Evolutionary conservation across 2,888 invertebrate species (phyloP), one percentile per base, ranked within the genome.

Genomic region (Palloptera scutellata): DNA sequence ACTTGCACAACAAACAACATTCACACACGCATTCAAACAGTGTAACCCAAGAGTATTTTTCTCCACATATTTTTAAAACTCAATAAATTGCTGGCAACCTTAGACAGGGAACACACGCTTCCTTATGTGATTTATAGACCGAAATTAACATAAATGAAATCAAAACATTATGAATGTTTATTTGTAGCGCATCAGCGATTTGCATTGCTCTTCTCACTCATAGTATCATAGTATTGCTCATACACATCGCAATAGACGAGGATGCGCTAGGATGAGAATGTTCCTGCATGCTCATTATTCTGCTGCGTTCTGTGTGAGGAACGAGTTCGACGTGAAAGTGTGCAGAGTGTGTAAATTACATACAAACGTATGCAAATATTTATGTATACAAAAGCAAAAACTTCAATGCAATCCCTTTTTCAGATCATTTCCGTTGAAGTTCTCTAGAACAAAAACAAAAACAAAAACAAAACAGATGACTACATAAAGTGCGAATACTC

Each of bases 91-190:
- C 11, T 15, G 13, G 19, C 19, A 45, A 55, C 41, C 13, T 17
- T 61, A 57, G 81, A 78, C 82, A 80, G 79, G 77, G 80, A 83
- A 77, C 83, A 83, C 81, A 83, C 83, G 81, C 74, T 81, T 64
- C 67, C 66, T 11, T n/a, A 51, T 69, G 51, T 79, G 80, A 79
- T 78, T 78, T 80, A 80, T 79, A 79, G 73, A 67, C 58, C 54
- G 13, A 77, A 80, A 78, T 78, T 78, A 77, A 75, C 78, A 78
- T 78, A 78, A 78, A 80, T 72, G 79, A 76, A 80, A 78, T 78
- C 79, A 78, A 79, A 78, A 78, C 75, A 79, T 73, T 80, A 69
- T 74, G 76, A 78, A 80, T 80, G 79, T 80, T 78, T 79, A 20
- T 54, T 17, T 54, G 48, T 8, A 48, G 48, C 5, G 48, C 48